Conservation (phyloP, 1,140 invertebrate species). For the honey bee (Apis mellifera) region DNA sequence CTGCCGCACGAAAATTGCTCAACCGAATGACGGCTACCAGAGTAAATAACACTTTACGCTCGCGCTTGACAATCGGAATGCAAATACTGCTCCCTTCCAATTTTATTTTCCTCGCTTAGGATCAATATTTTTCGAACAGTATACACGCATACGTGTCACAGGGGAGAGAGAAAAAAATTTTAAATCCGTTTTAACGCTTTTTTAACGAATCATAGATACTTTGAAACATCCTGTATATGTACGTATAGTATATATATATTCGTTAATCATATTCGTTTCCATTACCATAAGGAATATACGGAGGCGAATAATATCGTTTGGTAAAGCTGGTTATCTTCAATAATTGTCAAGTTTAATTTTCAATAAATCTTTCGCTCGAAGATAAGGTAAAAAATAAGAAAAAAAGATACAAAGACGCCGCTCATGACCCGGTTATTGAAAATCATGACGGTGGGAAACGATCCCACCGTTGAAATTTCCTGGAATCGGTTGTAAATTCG, state of each 20-base stretch:
- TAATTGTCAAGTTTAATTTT: too few species aligned
- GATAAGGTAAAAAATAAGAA: not conserved
- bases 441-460: not conserved
- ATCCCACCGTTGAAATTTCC: not conserved
- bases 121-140: not conserved
- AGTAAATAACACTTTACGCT: not conserved
- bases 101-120: too few species aligned
- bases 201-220: not conserved
- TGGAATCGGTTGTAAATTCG: not conserved
- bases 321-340: too few species aligned
- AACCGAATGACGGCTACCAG: not conserved
- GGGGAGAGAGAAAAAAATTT: too few species aligned
- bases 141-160: too few species aligned
- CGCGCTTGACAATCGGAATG: too few species aligned
- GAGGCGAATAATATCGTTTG: too few species aligned
- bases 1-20: conserved; percentile 3
- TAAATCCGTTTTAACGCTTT: not conserved
- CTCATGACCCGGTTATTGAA: not conserved
- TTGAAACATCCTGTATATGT: not conserved
- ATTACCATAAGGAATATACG: too few species aligned
- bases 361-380: not conserved
- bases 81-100: not conserved
- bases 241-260: not conserved
- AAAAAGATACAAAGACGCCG: not conserved
- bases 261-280: not conserved